Base-by-base conservation (phyloP, 2,888 invertebrate genomes). In the Rhamnusium bicolor region DNA sequence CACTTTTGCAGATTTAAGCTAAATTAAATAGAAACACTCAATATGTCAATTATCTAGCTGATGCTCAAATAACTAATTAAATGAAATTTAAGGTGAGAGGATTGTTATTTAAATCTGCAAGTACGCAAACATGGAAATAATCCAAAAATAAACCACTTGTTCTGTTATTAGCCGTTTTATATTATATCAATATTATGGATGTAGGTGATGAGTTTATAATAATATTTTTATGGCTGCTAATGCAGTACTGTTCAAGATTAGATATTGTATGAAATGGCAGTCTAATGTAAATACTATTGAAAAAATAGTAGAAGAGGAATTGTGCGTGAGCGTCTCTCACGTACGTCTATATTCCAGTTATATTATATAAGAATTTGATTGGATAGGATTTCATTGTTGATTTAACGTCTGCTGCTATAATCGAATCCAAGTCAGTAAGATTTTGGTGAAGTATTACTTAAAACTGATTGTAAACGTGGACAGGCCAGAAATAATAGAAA, bases 201-300 rank as follows among this genome's bases (percentile, higher is more conserved):
- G 53, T 1, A 24, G 12, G 24, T 54, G 24, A 54, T 54, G 53
- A 54, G 8, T 21, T 24, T 21, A 21, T 54, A 12, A 24, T 24
- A 24, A 14, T 56, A 27, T 24, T 56, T 56, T 56, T 27, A 24
- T n/a, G 27, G 27, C 27, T 27, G 27, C 27, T 27, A 27, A 24
- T 27, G 54, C 27, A 24, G 16, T 56, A 27, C 27, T 56, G 54
- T 56, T 27, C 54, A 7, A 24, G 27, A 56, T 56, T 56, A 56
- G 54, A 56, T n/a, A n/a, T 56, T 14, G 7, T 21, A 27, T 27
- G 4, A n/a, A 56, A 56, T 56, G 24, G 54, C 24, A 27, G 24
- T 7, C 27, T 27, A 24, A 56, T n/a, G 27, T 24, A 56, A 56
- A 56, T 56, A 56, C 14, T 24, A 27, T 24, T n/a, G 27, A 56